Evolutionary conservation across 2,888 invertebrate genomes (phyloP), one percentile per base, ranked within the genome.

Genomic region (Orchesellides sinensis): DNA sequence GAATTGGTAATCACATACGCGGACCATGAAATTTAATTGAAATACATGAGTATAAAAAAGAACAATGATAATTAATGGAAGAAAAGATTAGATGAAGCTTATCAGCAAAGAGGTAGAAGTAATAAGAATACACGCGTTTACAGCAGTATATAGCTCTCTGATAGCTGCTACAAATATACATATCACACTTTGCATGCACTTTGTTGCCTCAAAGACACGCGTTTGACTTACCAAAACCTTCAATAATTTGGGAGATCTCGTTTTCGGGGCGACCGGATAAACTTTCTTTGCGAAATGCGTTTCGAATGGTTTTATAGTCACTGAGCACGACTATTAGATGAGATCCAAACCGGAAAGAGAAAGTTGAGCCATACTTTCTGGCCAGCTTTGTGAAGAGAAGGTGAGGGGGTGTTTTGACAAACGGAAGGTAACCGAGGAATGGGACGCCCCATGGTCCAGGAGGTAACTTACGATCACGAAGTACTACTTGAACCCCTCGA

Each of bases 361-460:
- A 96, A 84, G 97, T 92, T 8, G 94, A 92, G 8, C 97, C 97
- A 90, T 96, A 96, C 89, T 92, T 93, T 85, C 93, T 92, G 52
- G 95, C 93, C 89, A 97, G 91, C 88, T 94, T 93, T 89, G 94
- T 92, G 91, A 95, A 95, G 77, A 94, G 93, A 73, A 95, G 92
- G 90, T 97, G 96, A 65, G 94, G 93, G 85, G 92, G 91, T 49
- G 93, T 93, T 87, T 94, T 95, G 89, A 97, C 92, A 90, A 95
- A 96, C 2, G 95, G 94, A 86, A 97, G 91, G 89, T 95, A 96
- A 83, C 97, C 97, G 77, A 96, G 92, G 70, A 96, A 91, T 21
- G 97, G 97, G 3, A 95, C 91, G 1, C 96, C 96, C 94, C 95
- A 95, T 2, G 97, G 97, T 2, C 97, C 97, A 0, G 97, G 97